Base-by-base conservation (phyloP, 1,140 invertebrate species). In the Pogonomyrmex barbatus region DNA sequence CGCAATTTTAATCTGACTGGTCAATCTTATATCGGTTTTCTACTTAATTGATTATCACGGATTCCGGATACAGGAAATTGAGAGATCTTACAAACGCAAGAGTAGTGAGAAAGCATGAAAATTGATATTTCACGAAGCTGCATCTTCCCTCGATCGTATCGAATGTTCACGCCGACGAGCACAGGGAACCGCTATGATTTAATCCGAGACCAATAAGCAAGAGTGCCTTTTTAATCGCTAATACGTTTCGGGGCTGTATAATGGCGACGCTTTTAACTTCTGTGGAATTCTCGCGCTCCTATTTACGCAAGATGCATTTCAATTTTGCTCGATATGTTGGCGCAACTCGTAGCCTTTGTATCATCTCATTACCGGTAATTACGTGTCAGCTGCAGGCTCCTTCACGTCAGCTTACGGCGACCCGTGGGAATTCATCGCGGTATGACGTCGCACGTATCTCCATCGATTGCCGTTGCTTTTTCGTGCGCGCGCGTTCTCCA, bases 331-430 rank as follows among this genome's bases (percentile, higher is more conserved):
- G 45, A 75, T 45, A 75, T 83, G 54, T 58, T 33, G 39, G 30
- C 65, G 65, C 54, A 60, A 83, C 39, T 33, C 42, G 1, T 73
- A 45, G 30, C 54, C 54, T 71, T 83, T 75, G 79, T 73, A 60
- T 83, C 79, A 12, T 54, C 54, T 83, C 68, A 75, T 83, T 83
- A 83, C 79, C 54, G 45, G 68, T 83, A 75, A 83, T 83, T 83
- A 83, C 79, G 54, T 83, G 79, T 83, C 79, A 83, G 54, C 68
- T 70, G 68, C 79, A 83, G 30, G 54, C 68, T 83, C 68, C 68
- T 75, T 73, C 68, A 60, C 68, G 47, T 75, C 68, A 54, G 79
- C n/a, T 83, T 75, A 83, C 54, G 58, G 68, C 68, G 68, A 75
- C 70, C 42, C 79, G 79, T 83, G 79, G 79, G 68, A 75, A 75